Evolutionary conservation across 1,140 invertebrate genomes (phyloP), one percentile per base, ranked within the genome.

Genomic region (Saccostrea cuccullata): DNA sequence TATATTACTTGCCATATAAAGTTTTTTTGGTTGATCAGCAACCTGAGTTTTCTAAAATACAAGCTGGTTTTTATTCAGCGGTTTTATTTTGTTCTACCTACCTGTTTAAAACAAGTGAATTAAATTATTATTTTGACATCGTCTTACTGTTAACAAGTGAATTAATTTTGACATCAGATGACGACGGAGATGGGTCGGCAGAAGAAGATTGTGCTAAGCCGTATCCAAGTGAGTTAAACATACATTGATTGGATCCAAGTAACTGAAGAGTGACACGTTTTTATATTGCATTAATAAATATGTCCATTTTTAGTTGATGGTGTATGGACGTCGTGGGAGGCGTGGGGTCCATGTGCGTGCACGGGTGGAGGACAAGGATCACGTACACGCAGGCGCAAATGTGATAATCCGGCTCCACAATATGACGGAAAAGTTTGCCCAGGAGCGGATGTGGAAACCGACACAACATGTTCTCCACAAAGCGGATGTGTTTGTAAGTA

Each of bases 151-250:
- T n/a, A 36, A 36, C 47, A 47, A 47, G 9, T 47, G 47, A 0
- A 47, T 47, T 47, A 47, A 77, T 77, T 82, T 47, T 82, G 9
- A 36, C 26, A 77, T n/a, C 55, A 89, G 89, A 89, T 86, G 89
- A 89, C 47, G 89, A 89, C 20, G 86, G 89, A 12, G 89, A 89
- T 67, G 86, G 86, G 1, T 47, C 82, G 9, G 36, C 86, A 23
- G 89, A 89, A 30, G 89, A 89, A 36, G 89, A 89, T 70, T 89
- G 89, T 83, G 89, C 86, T n/a, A 87, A 56, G 12, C 89, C 89
- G 0, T 73, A 86, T n/a, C 89, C 89, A 86, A 89, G 89, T 89
- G 86, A 47, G 86, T 55, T 58, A 20, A 47, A 55, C 73, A 15
- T 40, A 55, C 15, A 56, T 26, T 47, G 20, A 36, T 30, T 20